Conservation (phyloP, 2,113 vertebrate genomes). For the Ptilonorhynchus violaceus region DNA sequence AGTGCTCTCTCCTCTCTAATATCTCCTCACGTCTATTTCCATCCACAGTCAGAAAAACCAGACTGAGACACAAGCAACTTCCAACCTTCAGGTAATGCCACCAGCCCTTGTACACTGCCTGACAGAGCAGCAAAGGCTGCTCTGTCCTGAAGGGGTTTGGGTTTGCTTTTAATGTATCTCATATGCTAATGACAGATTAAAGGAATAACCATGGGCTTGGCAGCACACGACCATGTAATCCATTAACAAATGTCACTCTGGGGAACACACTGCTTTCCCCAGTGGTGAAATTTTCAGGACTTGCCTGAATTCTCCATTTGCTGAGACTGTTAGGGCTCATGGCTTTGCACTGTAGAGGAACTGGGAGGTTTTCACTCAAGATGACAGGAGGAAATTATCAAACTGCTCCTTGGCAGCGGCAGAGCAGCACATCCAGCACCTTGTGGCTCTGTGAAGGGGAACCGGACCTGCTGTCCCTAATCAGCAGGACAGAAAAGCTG, state of each 20-base stretch:
- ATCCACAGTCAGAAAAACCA: background rate
- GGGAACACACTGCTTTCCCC: background rate
- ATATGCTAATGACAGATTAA: background rate
- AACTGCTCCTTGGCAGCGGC: background rate
- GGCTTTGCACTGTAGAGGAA: background rate
- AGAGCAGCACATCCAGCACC: background rate
- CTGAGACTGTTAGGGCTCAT: background rate
- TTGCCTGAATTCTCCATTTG: background rate
- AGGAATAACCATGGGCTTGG: background rate
- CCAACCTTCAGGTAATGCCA: background rate
- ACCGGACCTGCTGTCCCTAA: background rate
- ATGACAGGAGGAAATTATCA: background rate
- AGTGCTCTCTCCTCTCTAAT: background rate
- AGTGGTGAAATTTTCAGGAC: background rate
- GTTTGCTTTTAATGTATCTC: background rate
- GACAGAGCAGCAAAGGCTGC: background rate
- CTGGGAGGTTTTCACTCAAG: background rate
- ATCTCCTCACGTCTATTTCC: background rate
- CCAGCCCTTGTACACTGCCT: background rate
- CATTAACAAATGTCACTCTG: background rate
- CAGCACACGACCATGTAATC: fast-evolving
- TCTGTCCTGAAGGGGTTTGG: background rate
- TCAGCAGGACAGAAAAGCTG: background rate
- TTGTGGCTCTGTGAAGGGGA: background rate
- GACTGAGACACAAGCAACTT: background rate